Base-by-base conservation (phyloP, 2,113 vertebrate genomes). In the Ardeotis arabs region DNA sequence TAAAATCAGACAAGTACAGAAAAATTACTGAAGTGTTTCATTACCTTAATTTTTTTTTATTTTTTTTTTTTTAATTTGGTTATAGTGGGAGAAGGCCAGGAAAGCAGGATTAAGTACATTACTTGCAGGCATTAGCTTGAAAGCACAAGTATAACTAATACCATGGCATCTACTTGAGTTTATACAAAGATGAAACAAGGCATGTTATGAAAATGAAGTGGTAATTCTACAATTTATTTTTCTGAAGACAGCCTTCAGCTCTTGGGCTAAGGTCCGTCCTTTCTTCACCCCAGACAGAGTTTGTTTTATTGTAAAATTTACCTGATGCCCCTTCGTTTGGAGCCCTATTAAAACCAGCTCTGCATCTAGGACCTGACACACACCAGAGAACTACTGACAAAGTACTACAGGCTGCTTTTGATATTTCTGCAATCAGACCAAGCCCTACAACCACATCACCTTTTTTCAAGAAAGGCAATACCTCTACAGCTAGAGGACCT, bases 381-480 rank as follows among this genome's bases (percentile, higher is more conserved):
- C 19, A 60, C 8, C 25, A 74, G 62, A 66, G 35, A 52, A 44
- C 24, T 41, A 33, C 9, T 15, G 41, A 22, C 7, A 82, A 78
- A 67, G 44, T 33, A 28, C 35, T 62, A 18, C 35, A 56, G 19
- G 12, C 27, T 82, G 25, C 17, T 83, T 75, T 67, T 89, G 33
- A 25, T n/a, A 14, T 49, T 52, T 77, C 45, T 60, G 25, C 28
- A 80, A 37, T 14, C 14, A 78, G 50, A 74, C 13, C 29, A 87
- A 63, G 28, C 12, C 33, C 19, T 76, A 12, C 0, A 4, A 20
- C 23, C 0, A 2, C 5, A 45, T 4, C 11, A 49, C 1, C 6
- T 72, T 82, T 52, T 28, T 41, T 25, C 56, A 64, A 45, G 47
- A 55, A 75, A 85, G 28, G 0, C 8, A 74, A 12, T 35, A 56